These are phyloP conservation scores for Drosophila suboccidentalis DNA, from an alignment of 2,888 invertebrate species.

Conservation along the genomic window DNA sequence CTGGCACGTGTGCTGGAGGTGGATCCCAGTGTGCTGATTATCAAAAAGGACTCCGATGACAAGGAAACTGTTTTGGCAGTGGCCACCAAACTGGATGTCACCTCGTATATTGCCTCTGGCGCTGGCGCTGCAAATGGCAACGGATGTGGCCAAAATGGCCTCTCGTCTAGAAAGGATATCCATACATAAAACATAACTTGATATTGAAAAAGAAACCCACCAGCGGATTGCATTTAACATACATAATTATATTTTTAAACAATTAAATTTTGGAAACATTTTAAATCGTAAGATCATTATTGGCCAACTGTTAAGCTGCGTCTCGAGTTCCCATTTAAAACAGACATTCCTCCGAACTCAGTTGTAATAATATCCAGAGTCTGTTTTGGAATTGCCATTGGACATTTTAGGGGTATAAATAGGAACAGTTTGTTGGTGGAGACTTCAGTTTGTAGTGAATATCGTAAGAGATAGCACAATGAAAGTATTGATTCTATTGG, in stretches of 20 bases:
- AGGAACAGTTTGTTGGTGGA: background rate
- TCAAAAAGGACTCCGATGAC: constrained; percentile 81
- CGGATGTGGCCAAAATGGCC: constrained; percentile 6
- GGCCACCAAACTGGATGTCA: constrained; percentile 90
- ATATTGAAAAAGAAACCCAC: constrained; percentile 1
- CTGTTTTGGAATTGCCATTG: background rate
- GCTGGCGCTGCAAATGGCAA: constrained; percentile 59
- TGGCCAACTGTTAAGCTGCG: background rate
- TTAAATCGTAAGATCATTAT: background rate
- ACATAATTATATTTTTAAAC: constrained; percentile 2
- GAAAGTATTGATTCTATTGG: constrained; percentile 26
- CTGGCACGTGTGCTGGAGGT: constrained; percentile 93
- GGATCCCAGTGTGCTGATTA: constrained; percentile 91
- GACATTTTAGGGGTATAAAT: background rate
- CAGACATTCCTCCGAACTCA: constrained; percentile 18
- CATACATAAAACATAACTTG: background rate
- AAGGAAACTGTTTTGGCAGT: constrained; percentile 89
- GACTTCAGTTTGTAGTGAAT: constrained; percentile 22
- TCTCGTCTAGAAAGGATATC: background rate
- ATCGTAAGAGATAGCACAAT: constrained; percentile 12
- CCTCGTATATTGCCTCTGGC: constrained; percentile 87
- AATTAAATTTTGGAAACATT: constrained; percentile 12
- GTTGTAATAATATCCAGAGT: constrained; percentile 5
- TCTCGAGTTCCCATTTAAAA: background rate
- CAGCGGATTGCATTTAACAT: constrained; percentile 13